Evolutionary conservation across 2,113 vertebrate genomes (phyloP).

Genomic region (Osmerus mordax): DNA sequence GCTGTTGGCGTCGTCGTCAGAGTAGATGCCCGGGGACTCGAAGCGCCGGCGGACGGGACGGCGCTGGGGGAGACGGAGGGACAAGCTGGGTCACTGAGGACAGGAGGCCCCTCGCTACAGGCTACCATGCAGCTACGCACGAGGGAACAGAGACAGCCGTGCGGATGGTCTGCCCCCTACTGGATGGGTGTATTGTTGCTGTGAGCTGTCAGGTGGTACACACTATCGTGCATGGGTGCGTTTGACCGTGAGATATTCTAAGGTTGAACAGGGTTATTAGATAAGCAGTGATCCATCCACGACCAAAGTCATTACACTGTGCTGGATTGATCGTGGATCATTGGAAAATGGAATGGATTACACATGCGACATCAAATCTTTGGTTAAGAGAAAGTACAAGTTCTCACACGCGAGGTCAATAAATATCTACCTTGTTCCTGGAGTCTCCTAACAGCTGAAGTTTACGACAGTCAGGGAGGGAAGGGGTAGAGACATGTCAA

Average conservation of each 20-base stretch:
- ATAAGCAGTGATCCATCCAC: too few relatives aligned
- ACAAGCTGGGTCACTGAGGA: too few relatives aligned
- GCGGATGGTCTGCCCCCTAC: too few relatives aligned
- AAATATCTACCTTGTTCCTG: constrained; percentile 83
- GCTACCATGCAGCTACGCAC: neutral
- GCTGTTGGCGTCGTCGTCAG: constrained; percentile 90
- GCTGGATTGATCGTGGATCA: too few relatives aligned
- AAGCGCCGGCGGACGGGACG: constrained; percentile 82
- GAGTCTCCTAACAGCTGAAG: constrained; percentile 95
- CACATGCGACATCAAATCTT: neutral
- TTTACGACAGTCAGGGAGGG: constrained; percentile 53
- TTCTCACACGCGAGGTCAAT: neutral
- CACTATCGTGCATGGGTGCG: too few relatives aligned
- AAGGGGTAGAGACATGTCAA: constrained; percentile 27
- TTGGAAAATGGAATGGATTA: too few relatives aligned
- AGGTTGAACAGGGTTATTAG: too few relatives aligned
- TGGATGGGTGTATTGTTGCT: too few relatives aligned
- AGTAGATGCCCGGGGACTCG: constrained; percentile 86
- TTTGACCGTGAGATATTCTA: too few relatives aligned
- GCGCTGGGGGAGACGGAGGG: constrained; percentile 63
- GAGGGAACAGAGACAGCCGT: neutral
- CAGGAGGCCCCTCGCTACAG: neutral
- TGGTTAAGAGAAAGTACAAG: neutral
- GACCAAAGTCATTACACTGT: too few relatives aligned
- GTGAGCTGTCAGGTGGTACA: too few relatives aligned